Conservation (phyloP, 2,113 vertebrate species). For the Copsychus sechellarum region DNA sequence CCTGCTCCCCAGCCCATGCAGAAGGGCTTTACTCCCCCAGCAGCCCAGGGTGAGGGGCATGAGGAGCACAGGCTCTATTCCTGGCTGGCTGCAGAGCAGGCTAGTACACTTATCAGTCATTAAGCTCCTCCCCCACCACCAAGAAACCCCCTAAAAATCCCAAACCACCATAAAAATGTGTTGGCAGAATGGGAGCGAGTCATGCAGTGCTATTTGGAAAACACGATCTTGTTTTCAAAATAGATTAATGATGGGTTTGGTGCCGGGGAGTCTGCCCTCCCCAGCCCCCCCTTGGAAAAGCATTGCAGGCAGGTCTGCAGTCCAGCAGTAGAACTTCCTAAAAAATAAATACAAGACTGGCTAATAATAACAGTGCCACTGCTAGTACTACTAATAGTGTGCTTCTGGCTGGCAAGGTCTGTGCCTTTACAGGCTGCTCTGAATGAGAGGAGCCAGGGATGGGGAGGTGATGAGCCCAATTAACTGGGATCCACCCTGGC, state of each 20-base stretch:
- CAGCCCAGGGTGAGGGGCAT: accelerated
- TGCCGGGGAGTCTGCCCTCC: slow-evolving; percentile 38
- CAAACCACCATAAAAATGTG: slow-evolving; percentile 54
- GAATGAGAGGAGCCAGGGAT: background rate
- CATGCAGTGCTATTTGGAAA: slow-evolving; percentile 63
- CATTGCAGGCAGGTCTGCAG: slow-evolving; percentile 33
- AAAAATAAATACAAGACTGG: slow-evolving; percentile 32
- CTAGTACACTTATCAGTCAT: background rate
- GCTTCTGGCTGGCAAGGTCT: background rate
- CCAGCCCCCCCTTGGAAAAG: background rate
- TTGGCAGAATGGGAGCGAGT: slow-evolving; percentile 10
- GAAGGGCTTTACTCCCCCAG: background rate
- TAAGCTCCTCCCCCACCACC: slow-evolving; percentile 1
- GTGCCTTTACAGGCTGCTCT: background rate
- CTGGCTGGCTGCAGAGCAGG: background rate
- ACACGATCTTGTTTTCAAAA: slow-evolving; percentile 40
- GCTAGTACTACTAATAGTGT: background rate
- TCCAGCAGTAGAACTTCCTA: slow-evolving; percentile 26
- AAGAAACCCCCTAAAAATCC: slow-evolving; percentile 66
- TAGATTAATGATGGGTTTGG: slow-evolving; percentile 43
- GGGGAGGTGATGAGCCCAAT: background rate
- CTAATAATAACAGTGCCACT: slow-evolving; percentile 57
- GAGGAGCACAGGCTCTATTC: background rate
- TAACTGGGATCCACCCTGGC: background rate
- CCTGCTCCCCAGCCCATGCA: accelerated